Base-by-base conservation (phyloP, 2,113 vertebrate species). In the Meleagris gallopavo region DNA sequence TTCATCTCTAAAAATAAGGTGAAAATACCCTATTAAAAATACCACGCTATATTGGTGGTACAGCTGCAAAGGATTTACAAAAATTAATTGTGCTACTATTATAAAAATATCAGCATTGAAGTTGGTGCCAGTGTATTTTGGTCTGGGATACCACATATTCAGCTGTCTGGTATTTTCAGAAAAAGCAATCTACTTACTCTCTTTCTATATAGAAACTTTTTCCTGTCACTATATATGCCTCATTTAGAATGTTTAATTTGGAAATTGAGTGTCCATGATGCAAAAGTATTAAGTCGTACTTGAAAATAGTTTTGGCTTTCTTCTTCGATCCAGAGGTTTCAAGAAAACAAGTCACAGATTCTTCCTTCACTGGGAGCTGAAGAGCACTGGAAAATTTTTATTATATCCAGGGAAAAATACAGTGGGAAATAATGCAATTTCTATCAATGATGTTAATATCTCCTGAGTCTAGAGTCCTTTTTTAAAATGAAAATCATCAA, bases 81-180 rank as follows among this genome's bases (percentile, higher is more conserved):
- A 95, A 90, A 90, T 75, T 88, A 94, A 91, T 95, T 93, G 86
- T 75, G 69, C 74, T 86, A 50, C 71, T 80, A 58, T 40, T 75
- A 50, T 86, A 86, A 95, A 96, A 97, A 93, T 95, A 91, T 24
- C 91, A 86, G 20, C 76, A 61, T 55, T 75, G 40, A 95, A 94
- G 70, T 88, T 81, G 58, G 45, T 65, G 90, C 83, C 95, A 94
- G 7, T 82, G 61, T 97, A 91, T 94, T 95, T 93, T 90, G 25
- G 86, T 91, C 73, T 96, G 65, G 52, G 66, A 76, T 82, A 75
- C 65, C 40, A 41, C 57, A 78, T 91, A 69, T 91, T 95, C 83
- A 86, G 93, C 88, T 92, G 90, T 95, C 94, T 95, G 79, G 93
- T 94, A 93, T 95, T 94, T 95, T 91, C 69, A 91, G 61, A 81